Evolutionary conservation across 2,888 invertebrate genomes (phyloP).

Genomic region (Agonopterix arenella): DNA sequence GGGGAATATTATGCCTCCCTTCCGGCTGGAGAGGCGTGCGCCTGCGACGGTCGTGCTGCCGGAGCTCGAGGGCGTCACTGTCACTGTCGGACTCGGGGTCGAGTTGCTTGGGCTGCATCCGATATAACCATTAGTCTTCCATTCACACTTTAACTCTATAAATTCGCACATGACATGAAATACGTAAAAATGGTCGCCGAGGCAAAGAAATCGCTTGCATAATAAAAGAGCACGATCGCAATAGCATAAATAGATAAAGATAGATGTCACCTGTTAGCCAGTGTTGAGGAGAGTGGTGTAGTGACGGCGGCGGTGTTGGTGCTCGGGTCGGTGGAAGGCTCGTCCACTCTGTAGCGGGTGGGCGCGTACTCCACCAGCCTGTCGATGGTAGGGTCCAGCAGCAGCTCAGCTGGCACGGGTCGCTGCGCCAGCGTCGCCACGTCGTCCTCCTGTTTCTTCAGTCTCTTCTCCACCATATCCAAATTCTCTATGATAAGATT

Average conservation of each 20-base stretch:
- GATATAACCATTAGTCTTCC: conserved; percentile 53
- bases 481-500: conserved; percentile 92
- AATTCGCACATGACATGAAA: neutral
- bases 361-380: conserved; percentile 87
- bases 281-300: conserved; percentile 38
- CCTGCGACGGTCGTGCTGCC: conserved; percentile 42
- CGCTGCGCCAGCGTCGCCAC: conserved; percentile 86
- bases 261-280: conserved; percentile 63
- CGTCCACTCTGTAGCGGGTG: conserved; percentile 77
- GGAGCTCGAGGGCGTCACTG: conserved; percentile 50
- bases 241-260: conserved; percentile 29
- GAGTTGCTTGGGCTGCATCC: conserved; percentile 63
- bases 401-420: conserved; percentile 83
- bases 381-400: conserved; percentile 86
- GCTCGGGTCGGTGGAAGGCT: conserved; percentile 51
- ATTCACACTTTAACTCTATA: neutral
- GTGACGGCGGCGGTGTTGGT: conserved; percentile 54
- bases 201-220: conserved; percentile 21
- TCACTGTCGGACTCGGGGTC: conserved; percentile 43
- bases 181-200: conserved; percentile 23
- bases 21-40: conserved; percentile 76
- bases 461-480: conserved; percentile 88
- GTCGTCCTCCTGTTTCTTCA: conserved; percentile 91
- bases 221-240: conserved; percentile 25
- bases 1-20: conserved; percentile 92